Conservation (phyloP, 1,140 invertebrate genomes). For the Acyrthosiphon pisum region DNA sequence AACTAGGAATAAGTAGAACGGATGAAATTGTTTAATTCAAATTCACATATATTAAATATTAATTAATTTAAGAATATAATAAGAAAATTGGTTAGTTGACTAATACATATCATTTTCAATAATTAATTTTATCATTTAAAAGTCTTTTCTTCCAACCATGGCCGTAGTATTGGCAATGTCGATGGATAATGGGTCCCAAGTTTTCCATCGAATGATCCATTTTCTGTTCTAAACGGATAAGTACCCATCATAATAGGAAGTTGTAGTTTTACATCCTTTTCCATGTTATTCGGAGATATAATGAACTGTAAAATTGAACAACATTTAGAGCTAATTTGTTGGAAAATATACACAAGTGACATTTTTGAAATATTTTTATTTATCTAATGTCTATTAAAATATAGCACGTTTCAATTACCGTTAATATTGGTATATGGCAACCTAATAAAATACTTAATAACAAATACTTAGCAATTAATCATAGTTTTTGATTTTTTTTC, state of each 20-base stretch:
- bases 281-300: constrained; percentile 86
- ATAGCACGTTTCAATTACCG: too few species aligned
- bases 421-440: too few species aligned
- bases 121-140: constrained; percentile 55
- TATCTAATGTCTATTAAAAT: too few species aligned
- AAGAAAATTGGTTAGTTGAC: constrained; percentile 24
- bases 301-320: constrained; percentile 75
- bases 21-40: not conserved
- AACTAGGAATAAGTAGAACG: not conserved
- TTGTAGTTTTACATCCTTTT: constrained; percentile 91
- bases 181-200: constrained; percentile 87
- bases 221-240: constrained; percentile 79
- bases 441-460: too few species aligned
- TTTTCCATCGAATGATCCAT: constrained; percentile 69
- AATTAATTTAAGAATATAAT: not conserved
- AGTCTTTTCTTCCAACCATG: constrained; percentile 82
- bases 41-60: constrained; percentile 19
- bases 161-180: constrained; percentile 89
- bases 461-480: too few species aligned
- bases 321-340: not conserved
- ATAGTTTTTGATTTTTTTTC: too few species aligned
- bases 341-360: too few species aligned
- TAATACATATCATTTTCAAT: constrained; percentile 1
- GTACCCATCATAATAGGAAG: constrained; percentile 91
- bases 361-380: too few species aligned